Base-by-base conservation (phyloP, 2,113 vertebrate species). In the Gambusia holbrooki region DNA sequence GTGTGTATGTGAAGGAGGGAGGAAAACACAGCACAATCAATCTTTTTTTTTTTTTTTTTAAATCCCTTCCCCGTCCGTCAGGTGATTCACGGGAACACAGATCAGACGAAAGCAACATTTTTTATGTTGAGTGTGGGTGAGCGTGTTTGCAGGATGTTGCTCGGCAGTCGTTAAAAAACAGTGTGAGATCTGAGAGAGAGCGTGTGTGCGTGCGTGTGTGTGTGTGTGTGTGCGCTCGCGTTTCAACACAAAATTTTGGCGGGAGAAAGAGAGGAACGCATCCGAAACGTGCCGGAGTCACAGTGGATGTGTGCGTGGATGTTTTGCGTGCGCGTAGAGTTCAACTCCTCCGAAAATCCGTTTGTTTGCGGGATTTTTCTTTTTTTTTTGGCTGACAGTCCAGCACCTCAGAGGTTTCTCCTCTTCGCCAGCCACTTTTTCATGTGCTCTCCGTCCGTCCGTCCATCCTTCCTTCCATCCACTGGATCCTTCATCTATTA, bases 91-190 rank as follows among this genome's bases (percentile, higher is more conserved):
- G 75, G 84, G 85, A 82, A 88, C 66, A 87, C 80, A 88, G 63
- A 84, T 91, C 88, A 79, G 80, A 88, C 87, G 85, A 91, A 81
- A 83, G 84, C 77, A 92, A 91, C 84, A 82, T 76, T 19, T 81
- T 76, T 37, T 37, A 72, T 84, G 74, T 84, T 7, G 73, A 54
- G 75, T 81, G 79, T 71, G 83, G 22, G 72, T 11, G 67, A 64
- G 22, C 35, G 77, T 71, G 75, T 66, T 75, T 71, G 58, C 60
- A 83, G 73, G 82, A 73, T 82, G 86, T 80, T 84, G 92, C 89
- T 87, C 88, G 83, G 37, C 75, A 86, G 86, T 88, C 81, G 86
- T 89, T 87, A 87, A 88, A 85, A 87, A 85, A 84, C 76, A 65
- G 88, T 87, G 86, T 82, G 80, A 85, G 74, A 88, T 79, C 28